Conservation (phyloP, 2,113 vertebrate genomes). For the Willisornis vidua region DNA sequence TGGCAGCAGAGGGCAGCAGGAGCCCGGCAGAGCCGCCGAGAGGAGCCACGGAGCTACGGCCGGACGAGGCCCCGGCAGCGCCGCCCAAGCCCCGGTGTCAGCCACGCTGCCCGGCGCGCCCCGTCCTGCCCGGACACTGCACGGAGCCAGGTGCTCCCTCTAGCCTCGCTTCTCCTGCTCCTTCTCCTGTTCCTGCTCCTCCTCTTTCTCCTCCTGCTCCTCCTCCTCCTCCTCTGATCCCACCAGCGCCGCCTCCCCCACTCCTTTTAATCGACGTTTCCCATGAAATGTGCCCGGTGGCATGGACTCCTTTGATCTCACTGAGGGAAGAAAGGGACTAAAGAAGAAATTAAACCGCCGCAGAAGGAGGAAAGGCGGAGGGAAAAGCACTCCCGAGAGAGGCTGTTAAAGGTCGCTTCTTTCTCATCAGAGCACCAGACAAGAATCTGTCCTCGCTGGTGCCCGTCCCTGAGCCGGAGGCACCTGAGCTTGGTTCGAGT, state of each 20-base stretch:
- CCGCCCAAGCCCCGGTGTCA: neutral
- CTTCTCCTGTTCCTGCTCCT: no score
- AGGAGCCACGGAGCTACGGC: neutral
- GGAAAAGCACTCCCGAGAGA: neutral
- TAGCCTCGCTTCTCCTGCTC: neutral
- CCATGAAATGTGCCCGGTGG: neutral
- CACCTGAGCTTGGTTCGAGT: neutral
- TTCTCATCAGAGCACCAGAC: neutral
- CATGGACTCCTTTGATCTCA: neutral
- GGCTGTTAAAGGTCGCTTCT: neutral
- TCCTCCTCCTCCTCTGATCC: neutral
- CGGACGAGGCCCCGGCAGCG: neutral
- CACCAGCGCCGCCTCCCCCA: neutral
- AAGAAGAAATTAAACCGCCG: neutral
- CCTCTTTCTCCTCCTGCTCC: neutral
- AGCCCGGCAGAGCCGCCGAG: neutral
- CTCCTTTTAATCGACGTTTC: neutral
- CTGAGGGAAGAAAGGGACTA: neutral
- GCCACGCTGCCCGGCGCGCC: neutral
- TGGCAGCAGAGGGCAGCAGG: constrained; percentile 14
- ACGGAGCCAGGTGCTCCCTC: neutral
- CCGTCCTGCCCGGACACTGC: neutral
- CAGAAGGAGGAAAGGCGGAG: neutral
- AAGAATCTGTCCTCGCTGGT: accelerated
- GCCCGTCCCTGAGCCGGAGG: neutral